Conservation (phyloP, 1,140 invertebrate species). For the Cyrtorhinus lividipennis region DNA sequence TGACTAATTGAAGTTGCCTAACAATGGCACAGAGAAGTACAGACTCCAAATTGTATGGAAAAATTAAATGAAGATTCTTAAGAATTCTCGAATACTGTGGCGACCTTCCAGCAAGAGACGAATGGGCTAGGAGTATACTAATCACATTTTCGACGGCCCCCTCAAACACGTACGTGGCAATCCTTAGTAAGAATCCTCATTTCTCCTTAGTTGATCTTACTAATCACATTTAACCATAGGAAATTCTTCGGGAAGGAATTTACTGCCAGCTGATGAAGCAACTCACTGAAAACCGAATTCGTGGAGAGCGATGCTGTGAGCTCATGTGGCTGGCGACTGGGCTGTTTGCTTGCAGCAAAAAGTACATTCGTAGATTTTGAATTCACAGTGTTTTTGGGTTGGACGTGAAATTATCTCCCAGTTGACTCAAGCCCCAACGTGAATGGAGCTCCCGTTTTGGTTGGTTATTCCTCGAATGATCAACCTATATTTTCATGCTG, state of each 20-base stretch:
- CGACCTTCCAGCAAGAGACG: conserved; percentile 87
- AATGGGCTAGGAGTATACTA: conserved; percentile 90
- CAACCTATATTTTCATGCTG: too few species aligned
- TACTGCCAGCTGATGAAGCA: conserved; percentile 99
- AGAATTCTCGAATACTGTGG: conserved; percentile 98
- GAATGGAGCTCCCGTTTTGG: too few species aligned
- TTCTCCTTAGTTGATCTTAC: background rate
- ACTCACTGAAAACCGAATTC: conserved; percentile 87
- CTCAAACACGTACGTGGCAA: conserved; percentile 66
- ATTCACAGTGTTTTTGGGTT: too few species aligned
- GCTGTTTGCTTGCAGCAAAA: conserved; percentile 88
- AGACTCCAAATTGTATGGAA: too few species aligned
- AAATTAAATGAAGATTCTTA: too few species aligned
- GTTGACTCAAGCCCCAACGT: too few species aligned
- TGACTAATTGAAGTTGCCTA: too few species aligned
- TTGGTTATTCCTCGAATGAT: too few species aligned
- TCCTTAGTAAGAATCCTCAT: background rate
- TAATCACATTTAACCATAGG: too few species aligned
- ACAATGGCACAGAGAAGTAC: too few species aligned
- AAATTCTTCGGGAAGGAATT: conserved; percentile 93
- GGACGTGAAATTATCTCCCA: too few species aligned
- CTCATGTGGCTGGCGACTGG: conserved; percentile 96
- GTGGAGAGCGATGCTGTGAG: conserved; percentile 95
- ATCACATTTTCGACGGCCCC: conserved; percentile 94
- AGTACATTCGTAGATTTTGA: conserved; percentile 34